Base-by-base conservation (phyloP, 2,888 invertebrate species). In the Cyclophora punctaria region DNA sequence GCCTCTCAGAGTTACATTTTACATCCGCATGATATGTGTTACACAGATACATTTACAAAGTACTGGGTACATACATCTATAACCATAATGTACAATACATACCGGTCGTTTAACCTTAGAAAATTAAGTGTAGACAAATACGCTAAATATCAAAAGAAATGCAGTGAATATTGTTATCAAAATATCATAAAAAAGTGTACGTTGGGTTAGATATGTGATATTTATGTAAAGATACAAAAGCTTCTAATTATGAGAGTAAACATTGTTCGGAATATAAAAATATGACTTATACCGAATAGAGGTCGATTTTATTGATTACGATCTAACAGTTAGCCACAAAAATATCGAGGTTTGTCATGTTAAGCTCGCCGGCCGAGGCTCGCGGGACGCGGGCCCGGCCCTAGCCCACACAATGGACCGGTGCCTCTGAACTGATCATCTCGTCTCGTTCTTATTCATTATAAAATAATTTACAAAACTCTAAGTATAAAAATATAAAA, bases 151-250 rank as follows among this genome's bases (percentile, higher is more conserved):
- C 79, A 83, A 82, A 83, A 66, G 66, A 85, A 84, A 83, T 77
- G 80, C 78, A 74, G 80, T 80, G 83, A 87, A 87, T 83, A 87
- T 83, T 75, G 72, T 72, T 88, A 88, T 87, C 86, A 88, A 88
- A 88, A 88, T 78, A 78, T 85, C 83, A 83, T 78, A 82, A 75
- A 75, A 74, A 73, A 65, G 79, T 78, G 76, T 78, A 75, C 70
- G 73, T 72, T 75, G 64, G 75, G 76, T 78, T 80, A 83, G 88
- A 87, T 87, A 88, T 88, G 87, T 87, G 84, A 81, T 78, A 83
- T 74, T 80, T 79, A 77, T 75, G 75, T 80, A 78, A 74, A 84
- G 73, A 75, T 80, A 82, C 72, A 71, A 75, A 83, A 82, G 80
- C 77, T 69, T 78, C 48, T 59, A 58, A 60, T 20, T 53, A 61